Evolutionary conservation across 1,140 invertebrate species (phyloP).

Genomic region (Habropoda laboriosa): DNA sequence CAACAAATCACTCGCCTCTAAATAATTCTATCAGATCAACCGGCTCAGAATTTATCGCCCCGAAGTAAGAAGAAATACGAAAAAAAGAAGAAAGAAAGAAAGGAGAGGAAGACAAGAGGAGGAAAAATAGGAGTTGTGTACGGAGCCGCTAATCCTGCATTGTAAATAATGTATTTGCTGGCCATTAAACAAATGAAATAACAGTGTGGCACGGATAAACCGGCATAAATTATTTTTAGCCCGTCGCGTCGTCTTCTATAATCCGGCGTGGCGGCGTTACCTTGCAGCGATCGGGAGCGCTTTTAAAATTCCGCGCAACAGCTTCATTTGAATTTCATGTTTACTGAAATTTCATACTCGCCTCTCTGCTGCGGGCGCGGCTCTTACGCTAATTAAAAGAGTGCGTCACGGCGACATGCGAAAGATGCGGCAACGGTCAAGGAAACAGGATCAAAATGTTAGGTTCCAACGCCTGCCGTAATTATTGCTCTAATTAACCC

Average conservation of each 20-base stretch:
- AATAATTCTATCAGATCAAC: conserved; percentile 36
- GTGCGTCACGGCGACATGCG: neutral
- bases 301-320: conserved; percentile 1
- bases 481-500: neutral
- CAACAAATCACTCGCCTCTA: conserved; percentile 26
- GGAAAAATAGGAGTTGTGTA: too few species aligned
- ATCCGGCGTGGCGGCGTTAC: neutral
- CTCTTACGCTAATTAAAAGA: conserved; percentile 16
- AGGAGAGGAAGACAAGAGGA: neutral
- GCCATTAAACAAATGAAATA: conserved; percentile 40
- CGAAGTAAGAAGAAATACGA: neutral
- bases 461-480: neutral
- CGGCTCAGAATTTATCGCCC: neutral
- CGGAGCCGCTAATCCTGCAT: neutral
- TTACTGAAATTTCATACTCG: conserved; percentile 13
- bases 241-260: conserved; percentile 17
- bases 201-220: conserved; percentile 11
- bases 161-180: conserved; percentile 22
- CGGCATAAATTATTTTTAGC: conserved; percentile 31
- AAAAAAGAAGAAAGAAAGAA: too few species aligned
- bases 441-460: neutral
- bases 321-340: conserved; percentile 22
- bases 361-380: neutral
- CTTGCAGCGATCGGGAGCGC: neutral
- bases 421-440: conserved; percentile 2